Percentiles rank a stretch among this genome's conserved stretches.
phyloP scores from a whole-genome alignment of 2,888 invertebrate genomes.

The Agrochola litura region DNA sequence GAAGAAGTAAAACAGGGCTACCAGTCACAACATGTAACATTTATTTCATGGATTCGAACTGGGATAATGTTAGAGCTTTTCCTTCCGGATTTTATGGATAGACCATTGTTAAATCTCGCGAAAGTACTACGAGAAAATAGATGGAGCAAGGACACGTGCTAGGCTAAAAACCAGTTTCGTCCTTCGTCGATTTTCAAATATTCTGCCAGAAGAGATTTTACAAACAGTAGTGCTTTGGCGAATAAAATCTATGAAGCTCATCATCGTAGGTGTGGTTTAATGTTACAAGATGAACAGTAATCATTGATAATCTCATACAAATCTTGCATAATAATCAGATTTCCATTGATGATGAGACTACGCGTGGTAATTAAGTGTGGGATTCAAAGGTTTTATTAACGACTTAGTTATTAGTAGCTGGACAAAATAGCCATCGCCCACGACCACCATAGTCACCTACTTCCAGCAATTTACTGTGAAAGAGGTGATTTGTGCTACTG shows the following conservation, averaged over 20 bases:
- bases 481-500: neutral
- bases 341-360: constrained; percentile 48
- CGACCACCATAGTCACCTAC: constrained; percentile 45
- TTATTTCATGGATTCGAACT: neutral
- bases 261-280: constrained; percentile 44
- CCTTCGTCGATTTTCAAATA: neutral
- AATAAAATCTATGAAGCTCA: neutral
- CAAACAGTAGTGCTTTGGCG: constrained; percentile 12
- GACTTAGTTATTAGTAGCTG: constrained; percentile 53
- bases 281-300: constrained; percentile 39
- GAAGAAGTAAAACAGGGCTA: neutral
- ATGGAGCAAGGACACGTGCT: neutral
- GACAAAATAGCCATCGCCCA: constrained; percentile 59
- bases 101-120: neutral
- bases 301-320: constrained; percentile 31
- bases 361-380: constrained; percentile 62
- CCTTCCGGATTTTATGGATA: neutral
- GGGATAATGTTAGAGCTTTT: neutral
- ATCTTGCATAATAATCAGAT: constrained; percentile 48
- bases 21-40: neutral
- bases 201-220: constrained; percentile 2
- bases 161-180: neutral
- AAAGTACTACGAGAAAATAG: too few relatives aligned
- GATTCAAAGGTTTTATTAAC: constrained; percentile 54
- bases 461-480: constrained; percentile 23